Evolutionary conservation across 1,140 invertebrate genomes (phyloP), one percentile per base, ranked within the genome.

Genomic region (Parasteatoda tepidariorum): DNA sequence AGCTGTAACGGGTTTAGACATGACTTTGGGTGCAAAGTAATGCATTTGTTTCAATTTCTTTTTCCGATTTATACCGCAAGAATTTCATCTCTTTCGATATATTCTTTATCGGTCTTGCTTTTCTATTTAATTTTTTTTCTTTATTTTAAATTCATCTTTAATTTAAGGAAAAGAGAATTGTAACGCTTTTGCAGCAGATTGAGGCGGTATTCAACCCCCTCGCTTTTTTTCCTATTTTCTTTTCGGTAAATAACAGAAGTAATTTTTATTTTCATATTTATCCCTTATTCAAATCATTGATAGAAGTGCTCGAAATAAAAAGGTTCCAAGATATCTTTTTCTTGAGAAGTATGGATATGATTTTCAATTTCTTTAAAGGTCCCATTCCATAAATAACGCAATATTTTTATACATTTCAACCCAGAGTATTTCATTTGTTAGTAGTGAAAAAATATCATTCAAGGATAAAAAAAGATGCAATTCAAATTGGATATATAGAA

Each of bases 21-120:
- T 82, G 78, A 82, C 78, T 70, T 70, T 82, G 78, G 78, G 78
- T 82, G 78, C 78, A 82, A 82, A 82, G 78, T 82, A 82, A 82
- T 82, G 78, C 64, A 82, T 82, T 82, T 82, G 62, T 78, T 78
- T 78, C 75, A 78, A 78, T 78, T 78, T 62, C 75, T 67, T 78
- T 78, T 78, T 67, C 75, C 75, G 62, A 78, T 78, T 78, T 67
- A 61, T 64, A 41, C 33, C 9, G 26, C n/a, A 28, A n/a, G 55
- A 34, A 74, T 55, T 11, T 22, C n/a, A 18, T 15, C 68, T n/a
- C 68, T 74, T 22, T 64, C 24, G 26, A 24, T 31, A 48, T 34
- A 67, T 66, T 78, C 61, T 26, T 78, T 67, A 66, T 55, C 41
- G 41, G 30, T 13, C 11, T n/a, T 28, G 22, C 54, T 74, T 15